phyloP scores from a whole-genome alignment of 2,888 invertebrate species.

The Nomada hirtipes region DNA sequence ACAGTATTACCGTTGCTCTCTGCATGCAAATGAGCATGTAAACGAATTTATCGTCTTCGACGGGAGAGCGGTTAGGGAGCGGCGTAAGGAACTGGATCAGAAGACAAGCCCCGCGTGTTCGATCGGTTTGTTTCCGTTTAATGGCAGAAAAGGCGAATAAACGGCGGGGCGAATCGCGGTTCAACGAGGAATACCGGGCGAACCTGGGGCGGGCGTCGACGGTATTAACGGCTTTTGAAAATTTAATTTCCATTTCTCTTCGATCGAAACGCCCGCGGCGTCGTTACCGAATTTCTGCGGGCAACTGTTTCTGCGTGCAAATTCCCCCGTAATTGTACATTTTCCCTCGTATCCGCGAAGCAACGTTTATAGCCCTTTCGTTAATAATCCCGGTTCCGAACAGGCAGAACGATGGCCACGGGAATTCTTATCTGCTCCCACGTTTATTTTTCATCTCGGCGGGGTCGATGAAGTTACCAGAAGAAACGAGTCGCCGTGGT shows the following conservation, averaged over 20 bases:
- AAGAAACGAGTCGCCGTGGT: neutral
- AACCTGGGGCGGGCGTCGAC: slow-evolving; percentile 19
- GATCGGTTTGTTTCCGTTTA: slow-evolving; percentile 14
- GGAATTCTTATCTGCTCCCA: neutral
- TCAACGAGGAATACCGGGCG: neutral
- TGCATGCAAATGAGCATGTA: slow-evolving; percentile 54
- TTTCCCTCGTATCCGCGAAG: slow-evolving; percentile 1
- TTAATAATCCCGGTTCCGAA: slow-evolving; percentile 6
- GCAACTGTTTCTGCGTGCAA: slow-evolving; percentile 5
- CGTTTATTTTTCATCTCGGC: neutral
- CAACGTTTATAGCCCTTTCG: neutral
- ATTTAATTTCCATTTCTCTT: slow-evolving; percentile 35
- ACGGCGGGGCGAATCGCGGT: neutral
- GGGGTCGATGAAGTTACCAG: neutral
- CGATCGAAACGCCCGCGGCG: neutral
- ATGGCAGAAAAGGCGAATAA: neutral
- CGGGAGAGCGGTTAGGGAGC: neutral
- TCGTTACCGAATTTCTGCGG: slow-evolving; percentile 26
- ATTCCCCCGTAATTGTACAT: slow-evolving; percentile 17
- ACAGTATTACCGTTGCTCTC: slow-evolving; percentile 57
- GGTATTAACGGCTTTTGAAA: slow-evolving; percentile 50
- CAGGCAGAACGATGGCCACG: neutral
- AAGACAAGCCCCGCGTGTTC: slow-evolving; percentile 11
- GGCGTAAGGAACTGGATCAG: slow-evolving; percentile 8
- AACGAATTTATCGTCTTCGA: slow-evolving; percentile 63